Evolutionary conservation across 2,113 vertebrate genomes (phyloP), one percentile per base, ranked within the genome.

Genomic region (Numida meleagris): DNA sequence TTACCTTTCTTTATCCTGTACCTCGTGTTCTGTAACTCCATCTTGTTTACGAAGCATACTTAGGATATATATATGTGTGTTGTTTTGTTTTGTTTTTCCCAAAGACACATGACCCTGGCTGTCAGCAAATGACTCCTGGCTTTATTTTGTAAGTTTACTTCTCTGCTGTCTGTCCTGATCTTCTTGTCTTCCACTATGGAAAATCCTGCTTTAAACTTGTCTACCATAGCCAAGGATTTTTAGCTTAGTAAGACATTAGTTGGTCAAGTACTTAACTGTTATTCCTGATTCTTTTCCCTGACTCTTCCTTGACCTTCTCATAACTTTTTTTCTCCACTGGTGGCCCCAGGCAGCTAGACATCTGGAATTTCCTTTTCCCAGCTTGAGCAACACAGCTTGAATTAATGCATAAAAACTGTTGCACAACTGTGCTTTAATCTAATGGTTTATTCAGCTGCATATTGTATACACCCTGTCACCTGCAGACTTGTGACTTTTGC

Each of bases 301-400:
- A 96, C 94, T 97, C 43, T 92, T 94, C 42, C 46, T 92, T 97
- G 96, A 98, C 97, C 94, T 95, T 88, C 50, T 92, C 88, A 84
- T 95, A 83, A 92, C 80, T 94, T 97, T 96, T 97, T 94, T 86
- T 74, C 86, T 86, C 74, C 81, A 88, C 48, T 82, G 8, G 21
- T 97, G 93, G 84, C 95, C 89, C 46, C 71, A 91, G 90, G 93
- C 83, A 94, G 33, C 86, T 93, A 93, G 73, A 96, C 80, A 94
- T 97, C 96, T 97, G 96, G 92, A 86, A 93, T 89, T 97, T 97
- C 82, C 93, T 95, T 94, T 93, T 94, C 62, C 14, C 85, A 27
- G 62, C 67, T 65, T 59, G 38, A 96, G 40, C n/a, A 86, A 53
- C 95, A 76, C 91, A 97, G 94, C 88, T 97, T 96, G 96, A 92